Conservation (phyloP, 2,797 vertebrate genomes). For the Delichon dasypus region DNA sequence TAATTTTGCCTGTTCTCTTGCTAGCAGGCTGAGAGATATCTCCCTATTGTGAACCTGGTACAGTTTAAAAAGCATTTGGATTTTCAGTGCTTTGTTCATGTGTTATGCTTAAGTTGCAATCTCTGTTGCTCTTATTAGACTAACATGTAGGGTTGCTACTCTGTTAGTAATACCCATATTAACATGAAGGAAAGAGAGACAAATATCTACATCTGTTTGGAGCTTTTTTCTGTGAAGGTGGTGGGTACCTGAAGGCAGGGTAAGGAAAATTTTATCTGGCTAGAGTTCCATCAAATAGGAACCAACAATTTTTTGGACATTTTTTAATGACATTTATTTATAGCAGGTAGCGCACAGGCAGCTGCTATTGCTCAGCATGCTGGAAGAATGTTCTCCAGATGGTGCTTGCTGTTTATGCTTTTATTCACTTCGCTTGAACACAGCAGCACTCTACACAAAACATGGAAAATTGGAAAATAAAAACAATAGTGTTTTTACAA, state of each 20-base stretch:
- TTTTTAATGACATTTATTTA: constrained; percentile 76
- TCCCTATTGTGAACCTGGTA: constrained; percentile 12
- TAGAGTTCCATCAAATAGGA: constrained; percentile 69
- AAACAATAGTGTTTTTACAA: constrained; percentile 59
- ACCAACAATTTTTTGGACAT: constrained; percentile 62
- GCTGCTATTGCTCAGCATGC: constrained; percentile 74
- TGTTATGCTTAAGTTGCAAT: background rate
- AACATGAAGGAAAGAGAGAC: constrained; percentile 37
- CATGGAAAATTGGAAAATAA: constrained; percentile 63
- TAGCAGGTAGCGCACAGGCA: constrained; percentile 76
- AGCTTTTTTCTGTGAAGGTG: constrained; percentile 32
- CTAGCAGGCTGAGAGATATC: constrained; percentile 7
- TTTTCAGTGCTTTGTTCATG: constrained; percentile 24
- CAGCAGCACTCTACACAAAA: constrained; percentile 64
- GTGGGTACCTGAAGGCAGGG: constrained; percentile 30
- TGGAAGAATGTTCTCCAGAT: constrained; percentile 79
- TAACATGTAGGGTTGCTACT: background rate
- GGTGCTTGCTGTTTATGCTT: constrained; percentile 75
- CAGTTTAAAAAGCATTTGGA: constrained; percentile 34
- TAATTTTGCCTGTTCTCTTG: constrained; percentile 47
- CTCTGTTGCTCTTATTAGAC: constrained; percentile 36
- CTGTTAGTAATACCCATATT: constrained; percentile 46
- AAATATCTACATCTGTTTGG: constrained; percentile 17
- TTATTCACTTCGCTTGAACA: constrained; percentile 69
- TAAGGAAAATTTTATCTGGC: constrained; percentile 62